Evolutionary conservation across 2,888 invertebrate genomes (phyloP).

Genomic region (Nysson spinosus): DNA sequence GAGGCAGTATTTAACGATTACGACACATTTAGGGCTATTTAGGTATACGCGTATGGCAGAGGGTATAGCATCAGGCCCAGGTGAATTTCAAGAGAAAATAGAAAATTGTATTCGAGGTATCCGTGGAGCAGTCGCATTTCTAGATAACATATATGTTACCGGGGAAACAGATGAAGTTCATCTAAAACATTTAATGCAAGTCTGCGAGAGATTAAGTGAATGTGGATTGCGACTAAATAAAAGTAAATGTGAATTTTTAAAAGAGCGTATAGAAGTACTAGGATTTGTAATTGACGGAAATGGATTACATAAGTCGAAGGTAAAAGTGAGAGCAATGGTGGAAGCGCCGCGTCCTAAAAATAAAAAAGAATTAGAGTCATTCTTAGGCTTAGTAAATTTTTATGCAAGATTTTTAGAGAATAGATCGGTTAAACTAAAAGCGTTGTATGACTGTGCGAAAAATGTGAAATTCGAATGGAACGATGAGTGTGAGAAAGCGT

Average conservation of each 20-base stretch:
- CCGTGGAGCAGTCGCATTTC: too few relatives aligned
- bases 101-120: too few relatives aligned
- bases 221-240: slow-evolving; percentile 1
- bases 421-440: neutral
- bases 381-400: slow-evolving; percentile 2
- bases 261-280: slow-evolving; percentile 42
- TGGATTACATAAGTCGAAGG: slow-evolving; percentile 20
- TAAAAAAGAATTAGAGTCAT: neutral
- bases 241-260: neutral
- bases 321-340: neutral
- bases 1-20: too few relatives aligned
- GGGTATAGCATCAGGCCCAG: too few relatives aligned
- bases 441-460: slow-evolving; percentile 27
- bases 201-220: neutral
- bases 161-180: neutral
- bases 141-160: neutral
- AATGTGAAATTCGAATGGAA: slow-evolving; percentile 24
- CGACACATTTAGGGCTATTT: too few relatives aligned
- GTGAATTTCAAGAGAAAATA: too few relatives aligned
- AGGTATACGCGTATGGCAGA: too few relatives aligned
- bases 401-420: slow-evolving; percentile 11
- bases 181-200: neutral
- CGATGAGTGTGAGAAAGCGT: slow-evolving; percentile 29
- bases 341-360: slow-evolving; percentile 5
- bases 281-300: slow-evolving; percentile 47